A percentile compares a stretch with the other conserved stretches of the same genome.
Conservation (phyloP, 2,888 invertebrate genomes). For the Cremastinae sp. region DNA sequence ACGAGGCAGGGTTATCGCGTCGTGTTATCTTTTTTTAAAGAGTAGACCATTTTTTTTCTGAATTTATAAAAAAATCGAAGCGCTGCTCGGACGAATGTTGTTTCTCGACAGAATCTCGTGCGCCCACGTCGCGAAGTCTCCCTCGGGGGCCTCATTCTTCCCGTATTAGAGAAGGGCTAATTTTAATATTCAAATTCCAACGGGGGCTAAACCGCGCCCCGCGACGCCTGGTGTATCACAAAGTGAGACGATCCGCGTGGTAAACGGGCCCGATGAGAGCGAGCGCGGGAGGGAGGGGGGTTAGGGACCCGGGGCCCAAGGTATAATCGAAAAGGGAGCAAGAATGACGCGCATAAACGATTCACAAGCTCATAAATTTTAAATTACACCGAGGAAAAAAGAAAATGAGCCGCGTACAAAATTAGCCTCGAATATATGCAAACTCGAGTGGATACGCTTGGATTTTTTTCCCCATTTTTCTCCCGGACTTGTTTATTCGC, state of each 20-base stretch:
- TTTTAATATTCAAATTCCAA: slow-evolving; percentile 79
- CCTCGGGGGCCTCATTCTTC: slow-evolving; percentile 53
- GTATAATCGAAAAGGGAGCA: slow-evolving; percentile 54
- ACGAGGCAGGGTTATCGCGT: too few relatives aligned
- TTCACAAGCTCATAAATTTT: slow-evolving; percentile 79
- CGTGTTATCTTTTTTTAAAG: too few relatives aligned
- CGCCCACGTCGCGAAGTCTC: slow-evolving; percentile 55
- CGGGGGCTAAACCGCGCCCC: slow-evolving; percentile 67
- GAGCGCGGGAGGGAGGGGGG: slow-evolving; percentile 41
- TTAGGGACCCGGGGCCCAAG: too few relatives aligned
- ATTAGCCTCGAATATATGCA: slow-evolving; percentile 52
- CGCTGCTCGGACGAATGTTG: slow-evolving; percentile 28
- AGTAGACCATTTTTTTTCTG: too few relatives aligned
- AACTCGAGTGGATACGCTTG: slow-evolving; percentile 6
- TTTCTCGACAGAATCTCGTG: slow-evolving; percentile 27
- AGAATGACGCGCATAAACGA: slow-evolving; percentile 71
- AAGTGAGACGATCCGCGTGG: slow-evolving; percentile 30
- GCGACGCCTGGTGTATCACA: slow-evolving; percentile 39
- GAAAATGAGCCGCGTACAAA: slow-evolving; percentile 56
- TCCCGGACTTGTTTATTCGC: slow-evolving; percentile 13
- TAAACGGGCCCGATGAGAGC: slow-evolving; percentile 53
- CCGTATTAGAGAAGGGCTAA: slow-evolving; percentile 71
- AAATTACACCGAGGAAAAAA: slow-evolving; percentile 77
- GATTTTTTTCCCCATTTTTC: not conserved
- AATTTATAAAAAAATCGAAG: not conserved